Base-by-base conservation (phyloP, 2,797 vertebrate genomes). In the Cercopithecus diana region DNA sequence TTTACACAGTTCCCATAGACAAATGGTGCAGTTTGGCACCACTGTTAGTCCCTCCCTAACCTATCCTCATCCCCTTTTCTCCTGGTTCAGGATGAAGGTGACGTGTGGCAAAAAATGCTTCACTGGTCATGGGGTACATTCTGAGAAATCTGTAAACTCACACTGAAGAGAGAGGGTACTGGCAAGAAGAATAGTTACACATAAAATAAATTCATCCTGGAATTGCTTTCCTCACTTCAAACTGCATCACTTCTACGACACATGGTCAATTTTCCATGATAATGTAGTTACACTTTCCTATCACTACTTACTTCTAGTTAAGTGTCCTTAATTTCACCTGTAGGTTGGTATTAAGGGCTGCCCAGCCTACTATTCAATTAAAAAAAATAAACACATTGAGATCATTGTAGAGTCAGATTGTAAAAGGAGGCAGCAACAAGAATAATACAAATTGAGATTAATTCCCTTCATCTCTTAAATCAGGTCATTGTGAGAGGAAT, bases 301-400 rank as follows among this genome's bases (percentile, higher is more conserved):
- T 98, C 96, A 95, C 96, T 92, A 96, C 85, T 95, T 84, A 61
- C 95, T 95, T 97, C 87, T 83, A 92, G 95, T 72, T 97, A 94
- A 95, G 43, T 39, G 13, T 41, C 48, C 83, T 93, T 97, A 97
- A 97, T 98, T 97, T 96, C 96, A 97, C 96, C 97, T 97, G 97
- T 97, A 96, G 97, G 97, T 97, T 98, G 90, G 95, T 98, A 98
- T 95, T 97, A 97, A 98, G 91, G 97, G 94, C 96, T 93, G 22
- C 90, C 98, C 88, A 50, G 96, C 81, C 97, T 96, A 86, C 97
- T 97, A 96, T 96, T 72, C 45, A 0, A 93, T 95, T 85, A 48
- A 67, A 82, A 82, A 36, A 55, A 86, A 75, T 96, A 57, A 73
- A 80, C 52, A 93, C 50, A 93, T 81, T 61, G 77, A 96, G 73